Conservation (phyloP, 2,797 vertebrate species). For the Manis javanica region DNA sequence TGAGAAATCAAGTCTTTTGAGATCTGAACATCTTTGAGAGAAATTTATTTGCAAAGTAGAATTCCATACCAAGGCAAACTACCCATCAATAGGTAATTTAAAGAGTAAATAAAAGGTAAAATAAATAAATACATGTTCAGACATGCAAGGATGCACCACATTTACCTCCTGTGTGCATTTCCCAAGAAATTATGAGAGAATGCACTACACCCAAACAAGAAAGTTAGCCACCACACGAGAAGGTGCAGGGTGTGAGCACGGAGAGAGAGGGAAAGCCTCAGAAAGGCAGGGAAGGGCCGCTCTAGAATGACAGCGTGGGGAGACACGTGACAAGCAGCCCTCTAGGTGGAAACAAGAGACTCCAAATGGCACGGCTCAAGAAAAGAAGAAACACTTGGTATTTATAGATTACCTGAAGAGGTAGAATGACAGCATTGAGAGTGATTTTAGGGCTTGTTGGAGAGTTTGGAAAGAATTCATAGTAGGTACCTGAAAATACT, state of each 20-base stretch:
- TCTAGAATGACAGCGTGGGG: not conserved
- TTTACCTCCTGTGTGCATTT: not conserved
- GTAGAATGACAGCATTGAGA: not conserved
- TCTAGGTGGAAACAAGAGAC: not conserved
- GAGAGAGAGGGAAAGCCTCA: not conserved
- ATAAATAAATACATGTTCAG: not conserved
- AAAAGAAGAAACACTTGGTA: not conserved
- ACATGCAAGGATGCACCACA: not conserved
- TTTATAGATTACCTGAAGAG: not conserved
- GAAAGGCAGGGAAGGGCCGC: not conserved
- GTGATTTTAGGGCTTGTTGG: not conserved
- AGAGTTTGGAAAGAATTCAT: not conserved
- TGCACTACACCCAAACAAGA: not conserved
- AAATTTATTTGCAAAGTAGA: not conserved
- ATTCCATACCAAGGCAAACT: constrained; percentile 7
- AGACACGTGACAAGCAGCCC: not conserved
- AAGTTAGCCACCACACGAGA: not conserved
- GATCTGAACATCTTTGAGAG: not conserved
- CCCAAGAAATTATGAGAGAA: not conserved
- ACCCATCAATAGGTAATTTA: not conserved
- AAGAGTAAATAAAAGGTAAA: constrained; percentile 1
- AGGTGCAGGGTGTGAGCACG: not conserved
- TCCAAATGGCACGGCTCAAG: not conserved
- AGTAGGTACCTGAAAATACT: not conserved
- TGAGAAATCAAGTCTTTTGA: not conserved